A percentile compares a stretch with the other conserved stretches of the same genome.
These are phyloP conservation scores for Dermochelys coriacea DNA, from an alignment of 2,797 vertebrate species.

Conservation along the genomic window DNA sequence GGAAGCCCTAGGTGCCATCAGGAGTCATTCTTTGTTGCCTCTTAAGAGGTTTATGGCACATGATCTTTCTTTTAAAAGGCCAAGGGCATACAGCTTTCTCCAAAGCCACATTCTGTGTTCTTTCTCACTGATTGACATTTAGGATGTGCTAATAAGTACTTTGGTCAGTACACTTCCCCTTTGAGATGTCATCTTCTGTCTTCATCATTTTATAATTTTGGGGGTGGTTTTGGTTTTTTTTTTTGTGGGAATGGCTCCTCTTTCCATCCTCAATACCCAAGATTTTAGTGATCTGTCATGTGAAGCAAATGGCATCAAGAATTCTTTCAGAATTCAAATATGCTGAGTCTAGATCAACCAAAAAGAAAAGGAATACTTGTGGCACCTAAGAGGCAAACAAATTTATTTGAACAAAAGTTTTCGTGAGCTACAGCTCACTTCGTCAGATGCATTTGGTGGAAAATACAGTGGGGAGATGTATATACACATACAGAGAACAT, in stretches of 20 bases:
- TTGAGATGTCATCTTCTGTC: accelerated
- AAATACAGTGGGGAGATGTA: too few species aligned
- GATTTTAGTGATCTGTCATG: neutral
- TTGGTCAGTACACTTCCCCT: neutral
- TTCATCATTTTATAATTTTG: neutral
- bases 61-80: neutral
- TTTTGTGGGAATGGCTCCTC: neutral
- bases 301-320: neutral
- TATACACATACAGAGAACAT: too few species aligned
- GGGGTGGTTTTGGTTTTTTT: neutral
- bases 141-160: neutral
- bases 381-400: too few species aligned
- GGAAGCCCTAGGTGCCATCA: conserved; percentile 26
- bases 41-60: conserved; percentile 17
- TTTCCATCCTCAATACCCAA: conserved; percentile 1
- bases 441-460: too few species aligned
- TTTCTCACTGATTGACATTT: neutral
- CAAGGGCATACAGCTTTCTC: neutral
- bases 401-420: too few species aligned
- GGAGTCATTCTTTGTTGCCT: neutral
- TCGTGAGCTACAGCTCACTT: too few species aligned
- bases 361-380: too few species aligned
- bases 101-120: neutral
- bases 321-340: neutral
- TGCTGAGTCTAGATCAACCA: neutral